Evolutionary conservation across 2,888 invertebrate species (phyloP).

Genomic region (Gnatocerus cornutus): DNA sequence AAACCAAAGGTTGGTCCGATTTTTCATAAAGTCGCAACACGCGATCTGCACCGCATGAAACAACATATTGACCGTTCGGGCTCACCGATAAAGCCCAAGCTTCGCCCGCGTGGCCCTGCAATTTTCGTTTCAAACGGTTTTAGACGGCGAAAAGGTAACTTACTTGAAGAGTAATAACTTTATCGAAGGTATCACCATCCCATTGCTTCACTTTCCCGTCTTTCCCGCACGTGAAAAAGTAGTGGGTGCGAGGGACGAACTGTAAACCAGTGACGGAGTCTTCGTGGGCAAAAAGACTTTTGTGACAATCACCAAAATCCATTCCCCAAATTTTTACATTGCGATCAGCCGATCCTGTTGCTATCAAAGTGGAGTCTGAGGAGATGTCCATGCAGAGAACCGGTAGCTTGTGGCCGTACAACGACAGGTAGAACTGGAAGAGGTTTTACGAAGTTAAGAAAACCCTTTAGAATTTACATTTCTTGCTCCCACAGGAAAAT

Average conservation of each 20-base stretch:
- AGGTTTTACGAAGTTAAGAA: neutral
- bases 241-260: constrained; percentile 93
- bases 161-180: constrained; percentile 91
- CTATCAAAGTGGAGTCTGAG: constrained; percentile 88
- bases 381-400: constrained; percentile 95
- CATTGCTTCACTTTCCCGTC: constrained; percentile 97
- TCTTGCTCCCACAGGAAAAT: too few species aligned
- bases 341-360: constrained; percentile 95
- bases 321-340: constrained; percentile 99
- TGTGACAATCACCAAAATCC: constrained; percentile 99
- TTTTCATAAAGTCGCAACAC: constrained; percentile 90
- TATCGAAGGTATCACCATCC: constrained; percentile 95
- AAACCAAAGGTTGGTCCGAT: constrained; percentile 90
- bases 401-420: constrained; percentile 97
- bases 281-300: constrained; percentile 96
- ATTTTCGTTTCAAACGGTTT: constrained; percentile 35
- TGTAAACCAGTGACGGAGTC: constrained; percentile 92
- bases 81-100: constrained; percentile 85
- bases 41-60: constrained; percentile 90
- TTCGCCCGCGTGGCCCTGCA: constrained; percentile 87
- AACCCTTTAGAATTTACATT: too few species aligned
- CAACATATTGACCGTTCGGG: constrained; percentile 85
- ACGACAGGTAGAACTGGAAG: constrained; percentile 88
- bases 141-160: constrained; percentile 18
- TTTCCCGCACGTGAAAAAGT: constrained; percentile 94